These are phyloP conservation scores for Tribolium castaneum DNA, from an alignment of 1,140 invertebrate species.

Conservation along the genomic window DNA sequence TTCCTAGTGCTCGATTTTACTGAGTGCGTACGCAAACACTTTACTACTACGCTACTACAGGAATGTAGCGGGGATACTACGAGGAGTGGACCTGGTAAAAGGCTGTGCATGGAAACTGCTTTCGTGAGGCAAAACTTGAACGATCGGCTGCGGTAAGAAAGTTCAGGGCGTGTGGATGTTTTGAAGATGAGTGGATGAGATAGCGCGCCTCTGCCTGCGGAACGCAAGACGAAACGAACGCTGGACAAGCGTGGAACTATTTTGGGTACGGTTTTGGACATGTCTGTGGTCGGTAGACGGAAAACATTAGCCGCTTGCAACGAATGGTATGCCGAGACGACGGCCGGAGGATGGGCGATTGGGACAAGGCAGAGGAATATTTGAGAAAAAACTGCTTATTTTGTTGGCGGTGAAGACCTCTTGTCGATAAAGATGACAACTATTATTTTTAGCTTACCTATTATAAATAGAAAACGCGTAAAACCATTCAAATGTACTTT, in stretches of 20 bases:
- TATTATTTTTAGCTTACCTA: too few species aligned
- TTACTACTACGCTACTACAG: constrained; percentile 56
- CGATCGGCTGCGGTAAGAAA: constrained; percentile 57
- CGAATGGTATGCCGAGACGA: neutral
- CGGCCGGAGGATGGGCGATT: neutral
- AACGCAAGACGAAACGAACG: constrained; percentile 10
- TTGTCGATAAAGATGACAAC: too few species aligned
- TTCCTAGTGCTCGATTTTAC: constrained; percentile 39
- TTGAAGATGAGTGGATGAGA: constrained; percentile 54
- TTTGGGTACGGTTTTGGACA: constrained; percentile 9
- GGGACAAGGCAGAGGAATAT: too few species aligned
- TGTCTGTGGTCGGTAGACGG: neutral
- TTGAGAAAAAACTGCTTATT: too few species aligned
- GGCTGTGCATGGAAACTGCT: neutral
- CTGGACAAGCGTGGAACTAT: neutral
- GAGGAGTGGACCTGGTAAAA: constrained; percentile 45
- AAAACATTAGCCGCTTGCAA: neutral
- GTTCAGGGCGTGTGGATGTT: constrained; percentile 58
- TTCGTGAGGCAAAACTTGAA: constrained; percentile 3
- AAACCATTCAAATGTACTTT: too few species aligned
- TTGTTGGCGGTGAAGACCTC: neutral
- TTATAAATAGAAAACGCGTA: too few species aligned
- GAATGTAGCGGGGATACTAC: constrained; percentile 60
- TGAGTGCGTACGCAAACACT: constrained; percentile 48
- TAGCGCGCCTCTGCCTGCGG: constrained; percentile 32